A percentile compares a stretch with the other conserved stretches of the same genome.
These are phyloP conservation scores for Noctua janthina DNA, from an alignment of 2,888 invertebrate genomes.

Conservation along the genomic window DNA sequence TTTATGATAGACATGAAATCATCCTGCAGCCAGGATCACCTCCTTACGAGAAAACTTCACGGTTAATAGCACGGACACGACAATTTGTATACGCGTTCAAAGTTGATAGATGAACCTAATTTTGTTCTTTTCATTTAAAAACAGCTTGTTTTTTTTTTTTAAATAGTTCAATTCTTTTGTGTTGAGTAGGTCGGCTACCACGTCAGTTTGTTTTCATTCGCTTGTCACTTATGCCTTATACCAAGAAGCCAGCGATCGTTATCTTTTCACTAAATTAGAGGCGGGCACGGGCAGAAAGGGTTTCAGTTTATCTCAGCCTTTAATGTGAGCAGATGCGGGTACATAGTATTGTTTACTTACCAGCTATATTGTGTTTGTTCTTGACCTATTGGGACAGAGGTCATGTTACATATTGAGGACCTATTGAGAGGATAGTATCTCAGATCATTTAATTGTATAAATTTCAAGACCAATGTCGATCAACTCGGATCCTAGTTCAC, in stretches of 20 bases:
- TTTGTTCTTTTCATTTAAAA: too few relatives aligned
- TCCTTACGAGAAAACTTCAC: too few relatives aligned
- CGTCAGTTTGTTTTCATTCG: neutral
- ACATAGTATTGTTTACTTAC: conserved; percentile 73
- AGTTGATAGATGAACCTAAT: too few relatives aligned
- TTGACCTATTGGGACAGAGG: conserved; percentile 25
- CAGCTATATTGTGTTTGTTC: conserved; percentile 37
- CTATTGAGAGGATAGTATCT: neutral
- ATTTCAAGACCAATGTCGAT: too few relatives aligned
- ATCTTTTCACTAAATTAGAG: conserved; percentile 84
- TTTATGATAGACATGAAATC: too few relatives aligned
- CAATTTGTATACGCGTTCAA: too few relatives aligned
- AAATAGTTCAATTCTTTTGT: too few relatives aligned
- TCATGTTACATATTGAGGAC: neutral
- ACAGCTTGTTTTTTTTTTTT: too few relatives aligned
- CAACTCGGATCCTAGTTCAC: neutral
- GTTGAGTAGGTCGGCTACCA: too few relatives aligned
- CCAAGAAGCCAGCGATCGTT: conserved; percentile 75
- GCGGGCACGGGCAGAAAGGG: conserved; percentile 74
- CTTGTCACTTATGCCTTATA: conserved; percentile 52
- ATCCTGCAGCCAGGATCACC: too few relatives aligned
- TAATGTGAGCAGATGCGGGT: conserved; percentile 80
- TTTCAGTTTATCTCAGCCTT: conserved; percentile 80
- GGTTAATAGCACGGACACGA: too few relatives aligned
- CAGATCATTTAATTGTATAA: neutral